These are phyloP conservation scores for Albula glossodonta DNA, from an alignment of 2,113 vertebrate genomes.

Conservation along the genomic window DNA sequence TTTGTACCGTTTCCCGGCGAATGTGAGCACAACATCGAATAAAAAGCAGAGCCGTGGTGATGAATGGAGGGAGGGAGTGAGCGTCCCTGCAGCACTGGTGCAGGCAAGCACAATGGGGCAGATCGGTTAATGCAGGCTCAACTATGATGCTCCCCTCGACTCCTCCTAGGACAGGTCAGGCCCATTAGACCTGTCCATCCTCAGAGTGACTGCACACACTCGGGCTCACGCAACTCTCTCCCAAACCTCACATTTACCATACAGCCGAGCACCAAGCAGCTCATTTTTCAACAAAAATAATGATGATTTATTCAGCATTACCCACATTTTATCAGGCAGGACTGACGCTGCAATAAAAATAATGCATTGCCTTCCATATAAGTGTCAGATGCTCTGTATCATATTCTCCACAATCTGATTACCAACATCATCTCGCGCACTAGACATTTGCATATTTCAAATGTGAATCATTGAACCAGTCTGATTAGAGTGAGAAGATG, in stretches of 20 bases:
- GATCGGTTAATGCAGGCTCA: no score
- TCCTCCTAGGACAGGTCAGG: no score
- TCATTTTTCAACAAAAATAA: neutral
- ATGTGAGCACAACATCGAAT: neutral
- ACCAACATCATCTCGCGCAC: neutral
- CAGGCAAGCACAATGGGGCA: no score
- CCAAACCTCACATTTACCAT: neutral
- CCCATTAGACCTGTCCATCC: no score
- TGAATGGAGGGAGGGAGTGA: neutral
- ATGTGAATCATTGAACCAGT: neutral
- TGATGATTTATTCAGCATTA: constrained; percentile 6
- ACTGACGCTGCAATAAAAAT: neutral
- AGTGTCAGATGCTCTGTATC: neutral
- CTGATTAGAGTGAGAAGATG: neutral
- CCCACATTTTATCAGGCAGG: neutral
- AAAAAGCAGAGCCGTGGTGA: neutral
- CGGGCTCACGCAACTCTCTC: no score
- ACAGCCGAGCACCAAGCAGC: neutral
- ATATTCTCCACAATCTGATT: neutral
- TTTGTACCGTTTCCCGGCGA: neutral
- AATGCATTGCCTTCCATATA: neutral
- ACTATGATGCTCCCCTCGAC: no score
- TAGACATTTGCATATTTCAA: constrained; percentile 11
- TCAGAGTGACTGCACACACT: no score
- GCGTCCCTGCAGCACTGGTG: neutral